Percentiles rank a stretch among this genome's conserved stretches.
Conservation (phyloP, 2,113 vertebrate species). For the Seriola quinqueradiata region DNA sequence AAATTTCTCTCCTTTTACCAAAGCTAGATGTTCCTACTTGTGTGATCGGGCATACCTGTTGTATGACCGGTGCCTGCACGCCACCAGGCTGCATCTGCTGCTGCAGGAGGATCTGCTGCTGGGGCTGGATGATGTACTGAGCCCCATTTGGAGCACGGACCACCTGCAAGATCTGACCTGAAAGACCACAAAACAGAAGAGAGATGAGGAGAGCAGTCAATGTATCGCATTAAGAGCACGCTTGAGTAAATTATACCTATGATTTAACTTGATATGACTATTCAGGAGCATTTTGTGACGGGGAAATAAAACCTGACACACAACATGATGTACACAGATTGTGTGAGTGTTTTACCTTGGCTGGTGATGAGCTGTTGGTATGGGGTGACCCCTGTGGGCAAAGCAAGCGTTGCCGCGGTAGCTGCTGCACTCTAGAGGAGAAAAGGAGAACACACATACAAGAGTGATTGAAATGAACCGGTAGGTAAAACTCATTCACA, state of each 20-base stretch:
- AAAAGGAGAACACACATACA: constrained; percentile 33
- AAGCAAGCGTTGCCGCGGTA: constrained; percentile 94
- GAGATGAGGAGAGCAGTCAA: not conserved
- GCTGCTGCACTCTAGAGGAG: constrained; percentile 94
- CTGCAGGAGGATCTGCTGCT: constrained; percentile 95
- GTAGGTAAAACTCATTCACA: not conserved
- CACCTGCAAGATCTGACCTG: constrained; percentile 97
- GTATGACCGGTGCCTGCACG: constrained; percentile 96
- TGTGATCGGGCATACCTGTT: constrained; percentile 87
- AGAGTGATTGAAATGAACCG: not conserved
- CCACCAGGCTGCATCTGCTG: constrained; percentile 97
- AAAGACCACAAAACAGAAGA: not conserved
- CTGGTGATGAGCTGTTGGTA: constrained; percentile 96
- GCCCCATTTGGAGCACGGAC: constrained; percentile 93
- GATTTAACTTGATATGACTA: not conserved
- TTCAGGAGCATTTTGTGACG: not conserved
- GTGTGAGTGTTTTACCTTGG: constrained; percentile 86
- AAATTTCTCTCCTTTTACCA: not conserved
- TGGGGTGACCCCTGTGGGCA: constrained; percentile 93
- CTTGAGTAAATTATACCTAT: not conserved
- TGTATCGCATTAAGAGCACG: not conserved
- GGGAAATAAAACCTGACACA: not conserved
- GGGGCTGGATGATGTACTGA: constrained; percentile 96
- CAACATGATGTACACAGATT: not conserved
- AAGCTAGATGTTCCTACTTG: not conserved